phyloP scores from a whole-genome alignment of 2,113 vertebrate species.

The Melanostigma gelatinosum region DNA sequence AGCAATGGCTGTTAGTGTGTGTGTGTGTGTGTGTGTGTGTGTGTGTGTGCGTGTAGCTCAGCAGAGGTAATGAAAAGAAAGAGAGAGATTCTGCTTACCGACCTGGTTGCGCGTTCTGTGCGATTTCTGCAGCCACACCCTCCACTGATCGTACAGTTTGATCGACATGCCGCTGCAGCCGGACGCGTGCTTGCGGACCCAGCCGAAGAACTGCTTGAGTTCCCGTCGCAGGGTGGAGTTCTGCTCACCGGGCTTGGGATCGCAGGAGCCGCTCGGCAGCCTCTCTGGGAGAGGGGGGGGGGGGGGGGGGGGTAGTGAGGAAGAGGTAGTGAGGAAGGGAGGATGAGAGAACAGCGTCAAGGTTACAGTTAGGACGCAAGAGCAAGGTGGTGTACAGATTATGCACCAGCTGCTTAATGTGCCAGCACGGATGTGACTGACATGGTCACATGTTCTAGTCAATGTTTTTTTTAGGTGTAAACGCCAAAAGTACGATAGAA shows the following conservation, averaged over 20 bases:
- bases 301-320: background rate
- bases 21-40: background rate
- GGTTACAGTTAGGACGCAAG: conserved; percentile 20
- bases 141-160: conserved; percentile 97
- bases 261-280: conserved; percentile 84
- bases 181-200: conserved; percentile 93
- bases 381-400: background rate
- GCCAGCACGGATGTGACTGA: conserved; percentile 2
- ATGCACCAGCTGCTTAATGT: background rate
- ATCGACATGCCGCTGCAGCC: conserved; percentile 95
- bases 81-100: conserved; percentile 81
- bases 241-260: conserved; percentile 87
- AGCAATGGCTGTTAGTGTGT: background rate
- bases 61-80: conserved; percentile 3
- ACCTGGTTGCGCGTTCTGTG: conserved; percentile 97
- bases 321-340: background rate
- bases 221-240: conserved; percentile 92
- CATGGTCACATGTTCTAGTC: background rate
- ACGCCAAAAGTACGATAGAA: background rate
- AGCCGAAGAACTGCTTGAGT: conserved; percentile 96
- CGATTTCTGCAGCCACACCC: conserved; percentile 95
- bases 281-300: conserved; percentile 73
- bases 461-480: background rate
- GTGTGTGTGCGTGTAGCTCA: background rate
- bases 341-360: conserved; percentile 19